Conservation (phyloP, 2,113 vertebrate genomes). For the Thamnaconus septentrionalis region DNA sequence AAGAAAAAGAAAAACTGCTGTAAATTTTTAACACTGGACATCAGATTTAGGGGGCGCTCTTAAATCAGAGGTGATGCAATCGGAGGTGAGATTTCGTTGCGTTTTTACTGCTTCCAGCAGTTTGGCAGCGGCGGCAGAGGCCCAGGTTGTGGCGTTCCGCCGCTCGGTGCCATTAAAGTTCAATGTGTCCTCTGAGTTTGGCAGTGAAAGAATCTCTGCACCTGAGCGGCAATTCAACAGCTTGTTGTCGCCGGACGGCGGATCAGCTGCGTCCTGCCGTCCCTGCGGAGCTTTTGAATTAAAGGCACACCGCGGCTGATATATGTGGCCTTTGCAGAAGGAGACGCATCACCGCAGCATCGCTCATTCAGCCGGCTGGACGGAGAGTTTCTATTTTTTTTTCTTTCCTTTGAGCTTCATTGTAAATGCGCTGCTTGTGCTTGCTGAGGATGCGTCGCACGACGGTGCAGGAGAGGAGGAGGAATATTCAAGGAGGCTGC, state of each 20-base stretch:
- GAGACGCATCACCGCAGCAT: not conserved
- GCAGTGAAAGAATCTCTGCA: constrained; percentile 6
- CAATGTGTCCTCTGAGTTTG: not conserved
- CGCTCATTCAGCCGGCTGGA: too few relatives aligned
- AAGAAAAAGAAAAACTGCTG: too few relatives aligned
- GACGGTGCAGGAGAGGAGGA: too few relatives aligned
- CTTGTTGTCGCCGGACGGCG: constrained; percentile 16
- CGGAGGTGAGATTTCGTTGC: too few relatives aligned
- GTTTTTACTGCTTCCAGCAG: too few relatives aligned
- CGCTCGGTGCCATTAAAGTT: not conserved
- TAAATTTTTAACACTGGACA: too few relatives aligned
- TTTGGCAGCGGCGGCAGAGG: too few relatives aligned
- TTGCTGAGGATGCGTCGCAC: constrained; percentile 27
- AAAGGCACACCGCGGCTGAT: constrained; percentile 37
- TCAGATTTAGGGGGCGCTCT: too few relatives aligned
- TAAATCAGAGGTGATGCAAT: too few relatives aligned
- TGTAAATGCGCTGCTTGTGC: constrained; percentile 21
- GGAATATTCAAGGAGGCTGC: not conserved
- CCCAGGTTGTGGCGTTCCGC: too few relatives aligned
- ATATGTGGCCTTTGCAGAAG: constrained; percentile 21
- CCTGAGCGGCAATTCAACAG: constrained; percentile 29
- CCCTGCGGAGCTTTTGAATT: constrained; percentile 21
- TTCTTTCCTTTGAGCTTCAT: constrained; percentile 6
- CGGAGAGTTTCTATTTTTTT: constrained; percentile 6
- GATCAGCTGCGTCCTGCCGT: constrained; percentile 18